Conservation (phyloP, 2,888 invertebrate species). For the Dromius quadrimaculatus region DNA sequence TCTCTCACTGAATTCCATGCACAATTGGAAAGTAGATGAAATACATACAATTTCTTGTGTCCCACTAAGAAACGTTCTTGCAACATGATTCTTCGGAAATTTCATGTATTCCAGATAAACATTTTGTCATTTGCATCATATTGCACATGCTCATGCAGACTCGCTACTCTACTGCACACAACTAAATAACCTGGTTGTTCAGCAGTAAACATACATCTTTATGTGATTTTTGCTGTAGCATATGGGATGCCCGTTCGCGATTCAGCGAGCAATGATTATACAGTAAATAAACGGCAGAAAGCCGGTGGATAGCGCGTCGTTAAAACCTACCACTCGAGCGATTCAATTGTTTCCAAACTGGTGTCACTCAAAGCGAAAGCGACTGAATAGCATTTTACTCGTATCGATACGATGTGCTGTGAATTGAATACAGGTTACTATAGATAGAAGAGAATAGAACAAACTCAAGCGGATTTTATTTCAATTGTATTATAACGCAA, state of each 20-base stretch:
- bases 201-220: constrained; percentile 19
- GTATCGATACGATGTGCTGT: constrained; percentile 8
- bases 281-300: constrained; percentile 46
- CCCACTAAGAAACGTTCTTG: no score
- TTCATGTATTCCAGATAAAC: neutral
- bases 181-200: neutral
- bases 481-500: neutral
- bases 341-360: constrained; percentile 41
- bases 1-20: no score
- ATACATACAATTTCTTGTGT: no score
- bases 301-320: constrained; percentile 37
- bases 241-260: constrained; percentile 30
- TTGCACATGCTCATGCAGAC: neutral
- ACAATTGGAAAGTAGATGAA: no score
- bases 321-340: constrained; percentile 45
- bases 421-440: neutral
- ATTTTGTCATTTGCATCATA: constrained; percentile 17
- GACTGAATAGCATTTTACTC: neutral
- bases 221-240: constrained; percentile 37
- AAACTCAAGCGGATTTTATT: neutral
- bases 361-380: constrained; percentile 36
- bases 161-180: neutral
- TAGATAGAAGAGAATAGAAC: neutral
- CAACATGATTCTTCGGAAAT: neutral
- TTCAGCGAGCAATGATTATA: constrained; percentile 45